phyloP scores from a whole-genome alignment of 1,140 invertebrate genomes.

The Ips typographus region DNA sequence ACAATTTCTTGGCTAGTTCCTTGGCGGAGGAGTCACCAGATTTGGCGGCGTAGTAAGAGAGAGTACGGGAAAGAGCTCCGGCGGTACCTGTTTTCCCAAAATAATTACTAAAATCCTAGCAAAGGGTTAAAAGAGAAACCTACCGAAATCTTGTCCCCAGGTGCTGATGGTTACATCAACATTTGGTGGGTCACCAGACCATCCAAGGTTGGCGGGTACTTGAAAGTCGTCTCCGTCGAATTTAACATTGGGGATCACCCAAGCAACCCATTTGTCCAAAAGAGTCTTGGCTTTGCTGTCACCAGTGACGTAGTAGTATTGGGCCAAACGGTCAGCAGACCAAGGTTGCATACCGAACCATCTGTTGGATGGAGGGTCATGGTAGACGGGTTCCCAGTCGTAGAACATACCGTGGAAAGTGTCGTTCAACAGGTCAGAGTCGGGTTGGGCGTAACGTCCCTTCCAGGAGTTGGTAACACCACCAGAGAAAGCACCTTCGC shows the following conservation, averaged over 20 bases:
- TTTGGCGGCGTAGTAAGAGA: conserved; percentile 37
- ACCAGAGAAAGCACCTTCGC: conserved; percentile 35
- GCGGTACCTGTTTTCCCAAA: conserved; percentile 10
- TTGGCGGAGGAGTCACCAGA: conserved; percentile 29
- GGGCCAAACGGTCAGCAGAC: conserved; percentile 37
- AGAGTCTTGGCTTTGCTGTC: conserved; percentile 29
- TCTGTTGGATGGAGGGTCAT: conserved; percentile 40
- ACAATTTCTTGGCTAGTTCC: conserved; percentile 31
- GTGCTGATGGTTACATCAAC: conserved; percentile 21
- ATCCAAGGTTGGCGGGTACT: conserved; percentile 25
- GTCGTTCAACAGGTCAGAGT: conserved; percentile 22
- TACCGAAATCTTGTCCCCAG: conserved; percentile 24
- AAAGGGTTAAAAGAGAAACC: too few species aligned
- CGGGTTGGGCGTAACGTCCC: conserved; percentile 32
- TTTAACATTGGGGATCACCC: conserved; percentile 26
- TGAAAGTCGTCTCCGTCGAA: conserved; percentile 22
- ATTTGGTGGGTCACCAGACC: conserved; percentile 32
- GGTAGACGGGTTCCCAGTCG: conserved; percentile 39
- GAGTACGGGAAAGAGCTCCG: conserved; percentile 29
- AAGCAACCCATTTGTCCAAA: conserved; percentile 30
- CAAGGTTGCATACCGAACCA: conserved; percentile 41
- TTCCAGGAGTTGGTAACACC: conserved; percentile 39
- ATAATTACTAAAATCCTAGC: too few species aligned
- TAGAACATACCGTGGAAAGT: conserved; percentile 41
- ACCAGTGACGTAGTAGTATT: conserved; percentile 38